Base-by-base conservation (phyloP, 2,888 invertebrate species). In the Lepas anatifera region DNA sequence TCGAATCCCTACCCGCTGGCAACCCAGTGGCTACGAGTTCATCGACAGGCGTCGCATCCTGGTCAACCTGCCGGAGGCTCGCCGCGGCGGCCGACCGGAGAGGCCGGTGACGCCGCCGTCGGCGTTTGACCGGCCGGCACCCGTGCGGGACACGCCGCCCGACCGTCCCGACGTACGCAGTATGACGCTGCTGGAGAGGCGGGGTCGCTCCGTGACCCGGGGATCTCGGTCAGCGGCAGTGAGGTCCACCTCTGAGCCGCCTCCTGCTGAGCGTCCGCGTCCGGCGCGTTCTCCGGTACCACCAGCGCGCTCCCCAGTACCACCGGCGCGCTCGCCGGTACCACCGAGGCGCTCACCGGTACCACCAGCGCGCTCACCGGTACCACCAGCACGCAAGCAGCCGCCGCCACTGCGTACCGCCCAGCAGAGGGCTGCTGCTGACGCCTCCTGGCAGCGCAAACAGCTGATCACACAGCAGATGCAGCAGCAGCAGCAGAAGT, bases 91-190 rank as follows among this genome's bases (percentile, higher is more conserved):
- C 46, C 73, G 73, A 4, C 67, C 50, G 58, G 50, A 67, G 43
- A 43, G 68, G 41, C 68, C 72, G 58, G 72, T 71, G 10, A 73
- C 73, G 25, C 74, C 74, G 27, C 73, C 74, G 39, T 71, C 73
- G 29, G 41, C 64, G 52, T 73, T 73, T 63, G 73, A 73, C 43
- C 50, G 70, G 25, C 73, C 74, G 35, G 71, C 72, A 18, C 50
- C 72, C 25, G 71, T 71, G 50, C 71, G 72, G 27, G 72, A 70
- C 13, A 69, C 74, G 18, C 67, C 73, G 41, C 71, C 73, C 35
- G 22, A 22, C 7, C 58, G 58, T 11, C 58, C 58, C 18, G 22
- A n/a, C n/a, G n/a, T n/a, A n/a, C 29, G 25, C 37, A 46, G 43
- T 25, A 25, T 11, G n/a, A 16, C 27, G 43, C 25, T 35, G 32